Base-by-base conservation (phyloP, 2,888 invertebrate species). In the Coenonympha arcania region DNA sequence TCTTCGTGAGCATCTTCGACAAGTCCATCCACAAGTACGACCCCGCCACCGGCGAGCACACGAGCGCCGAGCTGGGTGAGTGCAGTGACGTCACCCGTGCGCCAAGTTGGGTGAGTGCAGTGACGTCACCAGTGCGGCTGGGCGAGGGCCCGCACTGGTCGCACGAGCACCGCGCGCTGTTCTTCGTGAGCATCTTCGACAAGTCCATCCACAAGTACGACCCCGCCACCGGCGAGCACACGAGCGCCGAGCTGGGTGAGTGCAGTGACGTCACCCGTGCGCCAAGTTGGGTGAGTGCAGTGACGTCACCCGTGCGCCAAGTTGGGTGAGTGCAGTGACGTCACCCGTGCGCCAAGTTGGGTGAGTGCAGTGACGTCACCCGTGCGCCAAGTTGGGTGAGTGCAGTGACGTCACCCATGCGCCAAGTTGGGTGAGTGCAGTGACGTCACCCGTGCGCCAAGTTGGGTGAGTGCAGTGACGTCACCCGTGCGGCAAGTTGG, bases 131-230 rank as follows among this genome's bases (percentile, higher is more conserved):
- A 1, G 84, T 88, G 55, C 75, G 81, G 63, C 77, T 92, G 41
- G 92, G 92, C 50, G 92, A 92, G 75, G 92, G 91, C 13, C 92
- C 92, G 0, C 92, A 92, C 69, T 92, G 92, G 92, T 89, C 90
- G 69, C 74, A 81, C 22, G 70, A 70, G 19, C 81, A 85, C 30
- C 88, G 90, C 68, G 88, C 85, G 43, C 80, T 92, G 6, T 92
- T 90, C 76, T 91, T 88, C 70, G 90, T 91, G 57, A 91, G 92
- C 71, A 89, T 92, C 58, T 82, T 87, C 61, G 88, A 87, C 59
- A 69, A 79, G 59, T 73, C 80, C 43, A 70, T 90, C 16, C 75
- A 89, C 63, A 87, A 85, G 62, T 88, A 88, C 58, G 76, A 71
- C 22, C 89, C 89, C 0, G 64, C 65, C 5, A 86, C 81, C 0